phyloP scores from a whole-genome alignment of 2,797 vertebrate genomes.

The Acipenser ruthenus region DNA sequence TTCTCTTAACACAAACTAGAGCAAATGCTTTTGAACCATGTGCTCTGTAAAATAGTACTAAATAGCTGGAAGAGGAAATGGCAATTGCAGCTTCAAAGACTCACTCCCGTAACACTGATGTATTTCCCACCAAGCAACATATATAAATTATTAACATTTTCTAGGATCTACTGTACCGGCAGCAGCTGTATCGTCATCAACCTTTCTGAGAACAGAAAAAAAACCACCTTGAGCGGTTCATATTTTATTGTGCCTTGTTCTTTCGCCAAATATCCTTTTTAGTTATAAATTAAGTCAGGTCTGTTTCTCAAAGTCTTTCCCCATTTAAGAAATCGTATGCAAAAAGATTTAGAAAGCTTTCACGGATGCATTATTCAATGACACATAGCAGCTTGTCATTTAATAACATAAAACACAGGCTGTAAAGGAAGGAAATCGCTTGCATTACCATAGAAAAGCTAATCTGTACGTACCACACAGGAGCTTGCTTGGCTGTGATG shows the following conservation, averaged over 20 bases:
- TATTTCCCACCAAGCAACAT: background rate
- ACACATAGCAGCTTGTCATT: background rate
- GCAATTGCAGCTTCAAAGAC: too few species aligned
- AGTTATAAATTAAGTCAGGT: conserved; percentile 9
- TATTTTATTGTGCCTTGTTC: background rate
- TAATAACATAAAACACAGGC: conserved; percentile 7
- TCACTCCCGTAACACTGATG: background rate
- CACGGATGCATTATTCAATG: too few species aligned
- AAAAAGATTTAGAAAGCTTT: too few species aligned
- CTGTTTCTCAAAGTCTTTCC: background rate
- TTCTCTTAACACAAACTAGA: background rate
- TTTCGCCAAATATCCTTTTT: conserved; percentile 3
- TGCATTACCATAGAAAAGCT: conserved; percentile 1
- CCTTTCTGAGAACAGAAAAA: conserved; percentile 1
- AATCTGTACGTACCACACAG: conserved; percentile 10
- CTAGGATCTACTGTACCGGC: background rate
- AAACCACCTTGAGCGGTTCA: conserved; percentile 6
- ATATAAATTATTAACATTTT: background rate
- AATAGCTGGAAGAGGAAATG: background rate
- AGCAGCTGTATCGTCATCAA: conserved; percentile 1
- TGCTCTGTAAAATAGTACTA: background rate
- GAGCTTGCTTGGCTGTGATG: conserved; percentile 12
- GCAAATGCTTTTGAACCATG: background rate
- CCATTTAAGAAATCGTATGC: background rate
- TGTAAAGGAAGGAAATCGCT: background rate